Base-by-base conservation (phyloP, 2,797 vertebrate species). In the Sus cebifrons region DNA sequence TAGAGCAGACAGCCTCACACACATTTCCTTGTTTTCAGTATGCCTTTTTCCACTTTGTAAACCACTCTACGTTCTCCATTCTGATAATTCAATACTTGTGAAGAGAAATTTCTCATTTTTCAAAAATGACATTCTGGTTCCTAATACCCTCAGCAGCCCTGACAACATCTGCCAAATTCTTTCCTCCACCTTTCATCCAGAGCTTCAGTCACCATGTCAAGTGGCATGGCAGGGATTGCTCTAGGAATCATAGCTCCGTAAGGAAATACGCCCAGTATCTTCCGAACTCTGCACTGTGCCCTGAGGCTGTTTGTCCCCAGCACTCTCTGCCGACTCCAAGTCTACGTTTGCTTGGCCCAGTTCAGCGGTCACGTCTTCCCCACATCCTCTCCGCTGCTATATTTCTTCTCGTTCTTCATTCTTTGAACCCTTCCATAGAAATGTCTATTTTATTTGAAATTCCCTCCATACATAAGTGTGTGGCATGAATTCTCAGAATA, bases 401-500 rank as follows among this genome's bases (percentile, higher is more conserved):
- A 2, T 5, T 5, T 27, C 4, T 2, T 7, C 20, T 29, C 0
- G 2, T 27, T 44, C 25, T 56, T 29, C 21, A 15, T 60, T 60
- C 67, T 27, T 27, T 6, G 64, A 12, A 2, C 18, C 8, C 8
- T 85, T 85, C 71, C 25, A 15, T 12, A 65, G 25, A 74, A 1
- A 4, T 10, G 18, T 81, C 11, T 64, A 15, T 52, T 27, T 74
- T 14, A 27, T n/a, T 52, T 49, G 40, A 36, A 71, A 65, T 44
- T 40, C n/a, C 10, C 20, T 17, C 27, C 54, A 36, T 14, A 21
- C 0, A 0, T 1, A 44, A 32, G 13, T 3, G 13, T 14, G 9
- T 23, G n/a, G 40, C n/a, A 52, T 15, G 36, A 12, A n/a, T 58
- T 36, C 73, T 65, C 20, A 21, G 49, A 36, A 20, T 16, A 36